Base-by-base conservation (phyloP, 1,140 invertebrate genomes). In the Dolichoris vasculosae region DNA sequence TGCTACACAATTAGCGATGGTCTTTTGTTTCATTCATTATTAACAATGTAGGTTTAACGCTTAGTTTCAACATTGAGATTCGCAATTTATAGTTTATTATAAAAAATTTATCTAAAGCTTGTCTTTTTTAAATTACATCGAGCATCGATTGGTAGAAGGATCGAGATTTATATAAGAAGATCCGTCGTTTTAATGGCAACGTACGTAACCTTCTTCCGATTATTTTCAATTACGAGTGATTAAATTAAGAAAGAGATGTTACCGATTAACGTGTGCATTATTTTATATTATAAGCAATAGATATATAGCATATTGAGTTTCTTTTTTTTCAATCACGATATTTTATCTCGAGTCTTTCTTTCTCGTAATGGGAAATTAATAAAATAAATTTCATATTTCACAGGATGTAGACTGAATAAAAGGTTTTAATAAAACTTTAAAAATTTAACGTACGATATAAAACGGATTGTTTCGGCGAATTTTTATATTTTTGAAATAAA, bases 1-100 rank as follows among this genome's bases (percentile, higher is more conserved):
- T 86, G 79, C 79, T 82, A 86, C 80, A 86, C 46, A 82, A 69
- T 77, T 82, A 86, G 59, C 67, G 79, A 82, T 46, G 84, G n/a
- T 82, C 79, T 78, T 67, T 38, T 43, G 40, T 67, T 85, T 73
- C 15, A 59, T 85, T 85, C 32, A 75, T 81, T 82, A 85, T 82
- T 51, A 85, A 82, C 38, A 86, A 86, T 40, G n/a, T 82, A 69
- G 71, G 64, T 82, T 55, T 85, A 63, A 85, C 55, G 84, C 69
- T 82, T 77, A 64, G n/a, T 40, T 82, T 82, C 46, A 26, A 86
- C 84, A 86, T 86, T 78, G 84, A 86, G 84, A 86, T 86, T 86
- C 80, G 73, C 80, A 81, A 82, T 82, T 59, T 79, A 75, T 0
- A 85, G 40, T 85, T 75, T 78, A 79, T 73, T 81, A 64, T 77